Evolutionary conservation across 1,140 invertebrate species (phyloP).

Genomic region (Musca vetustissima): DNA sequence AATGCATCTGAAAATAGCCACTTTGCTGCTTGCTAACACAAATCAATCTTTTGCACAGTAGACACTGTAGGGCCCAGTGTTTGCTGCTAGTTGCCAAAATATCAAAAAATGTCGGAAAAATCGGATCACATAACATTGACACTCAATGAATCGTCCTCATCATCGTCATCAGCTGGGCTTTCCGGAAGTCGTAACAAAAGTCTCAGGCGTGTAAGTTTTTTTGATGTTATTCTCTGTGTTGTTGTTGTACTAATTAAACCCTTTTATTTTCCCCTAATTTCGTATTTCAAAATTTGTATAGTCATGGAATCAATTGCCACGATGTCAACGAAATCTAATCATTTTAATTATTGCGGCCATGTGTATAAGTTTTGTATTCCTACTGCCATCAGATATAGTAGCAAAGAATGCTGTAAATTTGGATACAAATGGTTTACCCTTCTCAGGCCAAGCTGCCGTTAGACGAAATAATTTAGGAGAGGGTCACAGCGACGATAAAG

Average conservation of each 20-base stretch:
- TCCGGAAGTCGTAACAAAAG: constrained; percentile 31
- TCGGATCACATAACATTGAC: constrained; percentile 47
- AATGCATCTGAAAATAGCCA: too few relatives aligned
- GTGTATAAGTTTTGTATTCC: constrained; percentile 41
- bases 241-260: not conserved
- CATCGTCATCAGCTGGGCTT: too few relatives aligned
- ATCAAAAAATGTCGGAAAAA: constrained; percentile 39
- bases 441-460: too few relatives aligned
- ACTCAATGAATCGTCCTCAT: constrained; percentile 31
- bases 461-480: too few relatives aligned
- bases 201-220: constrained; percentile 41
- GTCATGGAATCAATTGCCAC: constrained; percentile 83
- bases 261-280: not conserved
- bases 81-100: too few relatives aligned
- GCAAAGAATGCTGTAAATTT: too few relatives aligned
- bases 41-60: too few relatives aligned
- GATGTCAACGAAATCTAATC: constrained; percentile 75
- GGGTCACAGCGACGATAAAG: too few relatives aligned
- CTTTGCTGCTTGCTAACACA: too few relatives aligned
- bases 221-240: too few relatives aligned
- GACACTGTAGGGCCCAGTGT: too few relatives aligned
- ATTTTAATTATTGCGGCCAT: constrained; percentile 59
- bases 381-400: constrained; percentile 39
- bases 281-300: constrained; percentile 50
- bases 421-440: too few relatives aligned